These are phyloP conservation scores for Squalus acanthias DNA, from an alignment of 2,797 vertebrate species.

Conservation along the genomic window DNA sequence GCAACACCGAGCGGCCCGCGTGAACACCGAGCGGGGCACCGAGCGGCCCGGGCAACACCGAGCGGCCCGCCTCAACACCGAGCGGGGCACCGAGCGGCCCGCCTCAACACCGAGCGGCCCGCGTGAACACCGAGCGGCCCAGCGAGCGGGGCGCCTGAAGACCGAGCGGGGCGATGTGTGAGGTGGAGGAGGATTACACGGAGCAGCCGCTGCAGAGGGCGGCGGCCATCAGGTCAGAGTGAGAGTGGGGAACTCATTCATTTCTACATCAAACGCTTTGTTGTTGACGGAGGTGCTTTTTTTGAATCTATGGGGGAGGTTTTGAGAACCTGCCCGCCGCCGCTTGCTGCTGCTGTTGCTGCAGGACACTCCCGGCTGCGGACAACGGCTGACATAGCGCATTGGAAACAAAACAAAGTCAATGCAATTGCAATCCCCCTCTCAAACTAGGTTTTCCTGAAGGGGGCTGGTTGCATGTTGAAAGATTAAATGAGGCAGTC, in stretches of 20 bases:
- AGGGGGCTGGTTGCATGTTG: neutral
- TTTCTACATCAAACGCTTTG: neutral
- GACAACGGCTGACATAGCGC: neutral
- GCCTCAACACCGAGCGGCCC: too few relatives aligned
- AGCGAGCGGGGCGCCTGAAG: too few relatives aligned
- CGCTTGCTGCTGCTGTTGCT: neutral
- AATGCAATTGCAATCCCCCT: neutral
- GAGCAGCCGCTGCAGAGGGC: slow-evolving; percentile 41
- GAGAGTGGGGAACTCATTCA: neutral
- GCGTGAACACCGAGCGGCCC: too few relatives aligned
- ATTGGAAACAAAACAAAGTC: neutral
- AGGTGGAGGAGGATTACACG: slow-evolving; percentile 59
- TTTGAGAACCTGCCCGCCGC: neutral
- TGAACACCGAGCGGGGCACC: neutral
- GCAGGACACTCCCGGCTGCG: neutral
- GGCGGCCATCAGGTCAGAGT: slow-evolving; percentile 47
- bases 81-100: too few relatives aligned
- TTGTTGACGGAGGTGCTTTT: neutral
- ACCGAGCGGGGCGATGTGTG: slow-evolving; percentile 53
- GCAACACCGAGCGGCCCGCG: too few relatives aligned
- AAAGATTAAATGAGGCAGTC: neutral
- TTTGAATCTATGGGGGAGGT: neutral
- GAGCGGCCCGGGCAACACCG: too few relatives aligned
- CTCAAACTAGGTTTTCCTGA: neutral
- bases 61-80: neutral